phyloP scores from a whole-genome alignment of 2,797 vertebrate genomes.

The Rallus crepitans region DNA sequence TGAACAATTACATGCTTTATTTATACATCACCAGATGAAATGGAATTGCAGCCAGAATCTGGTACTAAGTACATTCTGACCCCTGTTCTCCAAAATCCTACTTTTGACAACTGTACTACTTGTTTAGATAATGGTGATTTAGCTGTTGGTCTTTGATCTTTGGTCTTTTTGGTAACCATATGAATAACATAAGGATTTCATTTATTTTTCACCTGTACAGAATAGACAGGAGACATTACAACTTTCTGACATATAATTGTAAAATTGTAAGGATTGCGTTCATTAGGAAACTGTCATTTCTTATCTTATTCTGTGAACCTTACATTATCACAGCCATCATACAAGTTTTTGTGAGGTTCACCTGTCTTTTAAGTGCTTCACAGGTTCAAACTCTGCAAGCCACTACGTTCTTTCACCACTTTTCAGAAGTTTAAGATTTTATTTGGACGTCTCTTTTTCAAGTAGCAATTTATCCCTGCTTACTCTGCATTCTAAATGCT shows the following conservation, averaged over 20 bases:
- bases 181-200: background rate
- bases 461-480: background rate
- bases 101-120: background rate
- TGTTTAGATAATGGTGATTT: background rate
- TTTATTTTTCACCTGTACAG: background rate
- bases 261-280: background rate
- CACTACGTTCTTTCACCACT: background rate
- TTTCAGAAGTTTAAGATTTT: background rate
- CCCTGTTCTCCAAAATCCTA: background rate
- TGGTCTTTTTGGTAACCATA: background rate
- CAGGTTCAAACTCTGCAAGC: background rate
- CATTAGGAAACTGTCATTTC: background rate
- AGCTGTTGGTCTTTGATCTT: background rate
- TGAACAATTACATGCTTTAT: background rate
- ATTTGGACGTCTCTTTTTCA: background rate
- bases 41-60: background rate
- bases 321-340: background rate
- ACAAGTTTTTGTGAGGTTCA: background rate
- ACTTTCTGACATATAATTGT: background rate
- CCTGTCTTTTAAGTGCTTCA: background rate
- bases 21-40: background rate
- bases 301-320: background rate
- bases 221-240: background rate
- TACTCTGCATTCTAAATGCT: background rate
- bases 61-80: background rate